A percentile compares a stretch with the other conserved stretches of the same genome.
These are phyloP conservation scores for Ceyx melanurus DNA, from an alignment of 2,113 vertebrate genomes.

Conservation along the genomic window DNA sequence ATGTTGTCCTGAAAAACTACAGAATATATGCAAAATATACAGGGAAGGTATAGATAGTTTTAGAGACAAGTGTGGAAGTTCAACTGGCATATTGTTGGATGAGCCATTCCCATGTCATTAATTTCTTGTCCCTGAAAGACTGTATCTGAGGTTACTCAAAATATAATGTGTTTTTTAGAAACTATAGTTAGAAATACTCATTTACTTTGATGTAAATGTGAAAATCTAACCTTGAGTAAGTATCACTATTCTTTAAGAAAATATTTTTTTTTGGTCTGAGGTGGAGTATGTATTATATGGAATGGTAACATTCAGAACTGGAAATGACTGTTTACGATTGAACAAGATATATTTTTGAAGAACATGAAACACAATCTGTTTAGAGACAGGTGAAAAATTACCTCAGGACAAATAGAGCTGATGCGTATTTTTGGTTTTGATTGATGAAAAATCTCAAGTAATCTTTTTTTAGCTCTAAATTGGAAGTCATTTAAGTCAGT, in stretches of 20 bases:
- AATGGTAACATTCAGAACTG: background rate
- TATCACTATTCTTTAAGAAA: background rate
- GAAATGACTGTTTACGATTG: background rate
- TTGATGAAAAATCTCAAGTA: slow-evolving; percentile 32
- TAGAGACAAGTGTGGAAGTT: no score
- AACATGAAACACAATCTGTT: background rate
- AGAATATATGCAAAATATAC: no score
- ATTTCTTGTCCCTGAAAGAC: no score
- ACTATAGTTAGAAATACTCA: no score
- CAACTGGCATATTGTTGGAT: no score
- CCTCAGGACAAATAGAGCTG: background rate
- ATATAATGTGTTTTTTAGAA: no score
- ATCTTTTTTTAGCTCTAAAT: background rate
- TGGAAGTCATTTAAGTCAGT: background rate
- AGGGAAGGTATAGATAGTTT: no score
- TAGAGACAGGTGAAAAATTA: slow-evolving; percentile 15
- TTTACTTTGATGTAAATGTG: no score
- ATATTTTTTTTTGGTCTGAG: background rate
- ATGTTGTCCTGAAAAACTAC: no score
- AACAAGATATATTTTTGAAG: slow-evolving; percentile 1
- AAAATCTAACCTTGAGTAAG: background rate
- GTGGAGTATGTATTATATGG: no score
- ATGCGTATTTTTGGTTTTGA: background rate
- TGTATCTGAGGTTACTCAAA: no score
- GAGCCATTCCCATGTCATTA: no score